These are phyloP conservation scores for Caenorhabditis sp. DNA, from an alignment of 2,888 invertebrate species.

Conservation along the genomic window DNA sequence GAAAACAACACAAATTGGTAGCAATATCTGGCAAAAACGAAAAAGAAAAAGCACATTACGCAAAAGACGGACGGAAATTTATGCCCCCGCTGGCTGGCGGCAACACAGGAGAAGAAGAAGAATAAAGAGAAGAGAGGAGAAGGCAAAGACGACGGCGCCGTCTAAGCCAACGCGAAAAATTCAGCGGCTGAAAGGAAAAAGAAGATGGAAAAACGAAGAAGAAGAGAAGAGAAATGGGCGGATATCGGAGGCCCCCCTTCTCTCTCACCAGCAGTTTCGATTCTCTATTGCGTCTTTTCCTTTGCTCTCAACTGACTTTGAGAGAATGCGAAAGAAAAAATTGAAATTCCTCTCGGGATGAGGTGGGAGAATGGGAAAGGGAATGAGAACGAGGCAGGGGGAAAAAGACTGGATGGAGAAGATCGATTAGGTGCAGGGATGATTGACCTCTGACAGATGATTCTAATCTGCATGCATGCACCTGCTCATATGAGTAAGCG, in stretches of 20 bases:
- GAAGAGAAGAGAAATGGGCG: conserved; percentile 5
- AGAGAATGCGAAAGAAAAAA: too few relatives aligned
- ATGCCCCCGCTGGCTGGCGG: background rate
- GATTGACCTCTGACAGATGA: too few relatives aligned
- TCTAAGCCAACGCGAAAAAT: background rate
- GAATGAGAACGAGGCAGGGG: background rate
- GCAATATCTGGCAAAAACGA: background rate
- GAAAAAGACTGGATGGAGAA: background rate
- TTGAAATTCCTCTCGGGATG: too few relatives aligned
- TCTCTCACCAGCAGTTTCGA: conserved; percentile 19
- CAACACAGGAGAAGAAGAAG: background rate
- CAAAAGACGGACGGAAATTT: background rate
- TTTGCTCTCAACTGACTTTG: conserved; percentile 4
- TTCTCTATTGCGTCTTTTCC: conserved; percentile 6
- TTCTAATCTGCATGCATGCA: background rate
- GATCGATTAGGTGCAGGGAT: background rate
- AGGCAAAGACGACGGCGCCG: background rate
- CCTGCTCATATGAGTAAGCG: too few relatives aligned
- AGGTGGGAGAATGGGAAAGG: too few relatives aligned
- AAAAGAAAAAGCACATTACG: conserved; percentile 5
- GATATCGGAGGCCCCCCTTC: conserved; percentile 21
- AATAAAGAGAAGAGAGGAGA: background rate
- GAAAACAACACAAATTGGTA: background rate
- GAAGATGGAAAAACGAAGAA: background rate
- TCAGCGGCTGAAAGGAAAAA: background rate